Base-by-base conservation (phyloP, 1,140 invertebrate species). In the Pomacea maculata region DNA sequence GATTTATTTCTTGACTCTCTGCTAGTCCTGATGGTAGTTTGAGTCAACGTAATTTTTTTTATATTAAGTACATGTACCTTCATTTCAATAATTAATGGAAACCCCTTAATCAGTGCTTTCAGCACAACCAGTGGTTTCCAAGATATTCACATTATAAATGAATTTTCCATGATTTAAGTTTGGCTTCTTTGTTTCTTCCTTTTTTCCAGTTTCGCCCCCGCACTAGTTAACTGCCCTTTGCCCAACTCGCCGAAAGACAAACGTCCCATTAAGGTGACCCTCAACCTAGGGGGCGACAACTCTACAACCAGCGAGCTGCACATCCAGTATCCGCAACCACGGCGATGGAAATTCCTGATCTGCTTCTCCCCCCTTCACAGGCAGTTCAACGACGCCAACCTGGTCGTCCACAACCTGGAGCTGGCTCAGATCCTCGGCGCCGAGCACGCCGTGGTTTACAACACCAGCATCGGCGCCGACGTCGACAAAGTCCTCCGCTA, bases 391-490 rank as follows among this genome's bases (percentile, higher is more conserved):
- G 64, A 67, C 61, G 63, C 19, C 63, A 67, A 15, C n/a, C 25
- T 45, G 25, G 45, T 67, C 25, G 75, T 77, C 0, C 19, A 67
- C 0, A 67, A 67, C 21, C 63, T 67, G 12, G 63, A 67, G 45
- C 19, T 67, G 75, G 75, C 75, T 6, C 61, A 77, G 63, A 17
- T 45, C 5, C 75, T 77, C 55, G 75, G 75, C 11, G 75, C 75
- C 34, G 8, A 76, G 14, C 61, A 76, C 25, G 75, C 75, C 34
- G 75, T 76, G 19, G 57, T 76, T 15, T 76, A 76, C 75, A 76
- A 65, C 57, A 76, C 21, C 75, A 76, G 61, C 14, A 52, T 77
- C 63, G 29, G n/a, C 25, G 14, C 25, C 8, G 15, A 54, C 21
- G 25, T 67, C 52, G 57, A 76, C 61, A 25, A 11, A 11, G 75